phyloP scores from a whole-genome alignment of 2,888 invertebrate genomes.

The Xanthia togata region DNA sequence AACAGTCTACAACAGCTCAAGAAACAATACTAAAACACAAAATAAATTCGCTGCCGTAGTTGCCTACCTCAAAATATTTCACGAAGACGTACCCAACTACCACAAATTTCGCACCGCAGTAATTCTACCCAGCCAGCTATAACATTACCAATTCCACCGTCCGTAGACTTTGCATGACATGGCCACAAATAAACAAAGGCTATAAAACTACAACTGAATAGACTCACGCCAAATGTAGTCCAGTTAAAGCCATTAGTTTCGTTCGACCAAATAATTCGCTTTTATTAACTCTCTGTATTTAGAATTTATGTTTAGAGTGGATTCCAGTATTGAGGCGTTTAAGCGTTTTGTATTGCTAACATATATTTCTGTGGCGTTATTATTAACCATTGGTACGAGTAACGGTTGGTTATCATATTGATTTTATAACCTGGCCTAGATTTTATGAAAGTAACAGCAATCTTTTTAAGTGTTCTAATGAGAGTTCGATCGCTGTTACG shows the following conservation, averaged over 20 bases:
- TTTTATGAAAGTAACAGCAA: constrained; percentile 41
- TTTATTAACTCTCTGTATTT: constrained; percentile 43
- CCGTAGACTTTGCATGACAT: constrained; percentile 34
- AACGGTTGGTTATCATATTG: constrained; percentile 38
- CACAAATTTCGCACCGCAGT: constrained; percentile 8
- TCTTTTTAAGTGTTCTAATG: constrained; percentile 42
- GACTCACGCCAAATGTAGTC: constrained; percentile 54
- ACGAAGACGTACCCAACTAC: constrained; percentile 23
- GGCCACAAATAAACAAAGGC: constrained; percentile 42
- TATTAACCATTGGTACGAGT: constrained; percentile 17
- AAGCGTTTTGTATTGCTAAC: constrained; percentile 20
- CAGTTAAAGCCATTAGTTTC: constrained; percentile 50
- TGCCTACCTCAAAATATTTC: constrained; percentile 30
- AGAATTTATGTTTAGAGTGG: constrained; percentile 39
- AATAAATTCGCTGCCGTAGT: neutral
- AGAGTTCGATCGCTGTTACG: neutral
- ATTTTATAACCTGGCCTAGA: constrained; percentile 44
- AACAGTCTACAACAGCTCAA: neutral
- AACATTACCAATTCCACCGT: constrained; percentile 24
- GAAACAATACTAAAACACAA: neutral
- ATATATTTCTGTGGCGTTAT: constrained; percentile 15
- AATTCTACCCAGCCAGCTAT: constrained; percentile 1
- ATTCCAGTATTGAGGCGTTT: constrained; percentile 25
- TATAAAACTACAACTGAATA: constrained; percentile 42
- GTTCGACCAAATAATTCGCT: constrained; percentile 50